Base-by-base conservation (phyloP, 1,140 invertebrate genomes). In the Capitella teleta region DNA sequence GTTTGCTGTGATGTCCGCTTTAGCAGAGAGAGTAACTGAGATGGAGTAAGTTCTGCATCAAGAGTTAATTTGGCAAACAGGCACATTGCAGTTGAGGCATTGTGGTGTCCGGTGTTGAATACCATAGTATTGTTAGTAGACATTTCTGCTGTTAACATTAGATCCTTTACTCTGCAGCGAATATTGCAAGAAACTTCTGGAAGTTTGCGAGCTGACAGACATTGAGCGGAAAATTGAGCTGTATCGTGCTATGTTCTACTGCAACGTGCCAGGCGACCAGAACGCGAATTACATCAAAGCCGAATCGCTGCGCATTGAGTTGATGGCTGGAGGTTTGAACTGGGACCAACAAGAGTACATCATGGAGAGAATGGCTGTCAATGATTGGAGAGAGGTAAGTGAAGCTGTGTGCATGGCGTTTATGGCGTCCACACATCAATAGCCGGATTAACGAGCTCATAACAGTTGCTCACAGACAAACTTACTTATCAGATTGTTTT, bases 31-130 rank as follows among this genome's bases (percentile, higher is more conserved):
- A 45, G 65, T 72, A 0, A 69, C 69, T 5, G 52, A 61, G 49
- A 68, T 72, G 67, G 69, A 72, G 69, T 72, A 59, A 66, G 66
- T 61, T 45, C 5, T 37, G n/a, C n/a, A n/a, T n/a, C n/a, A n/a
- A n/a, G n/a, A n/a, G n/a, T n/a, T n/a, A n/a, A 34, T 34, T 34
- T 34, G 10, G 32, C 32, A 34, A 34, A 10, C 32, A 34, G 1
- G 16, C 32, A 34, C 16, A 34, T 18, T 16, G 16, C 21, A 1
- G 12, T 12, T 4, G 16, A 2, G 10, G 10, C 38, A 40, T 40
- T 16, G 0, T 40, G 14, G 8, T 14, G 6, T 8, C 10, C 16
- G 14, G 38, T 21, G 5, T 21, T 34, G 32, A 34, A 34, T 12
- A 34, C 32, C n/a, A n/a, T n/a, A n/a, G n/a, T n/a, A n/a, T n/a